These are phyloP conservation scores for Nephrotoma flavescens DNA, from an alignment of 2,888 invertebrate genomes.

Conservation along the genomic window DNA sequence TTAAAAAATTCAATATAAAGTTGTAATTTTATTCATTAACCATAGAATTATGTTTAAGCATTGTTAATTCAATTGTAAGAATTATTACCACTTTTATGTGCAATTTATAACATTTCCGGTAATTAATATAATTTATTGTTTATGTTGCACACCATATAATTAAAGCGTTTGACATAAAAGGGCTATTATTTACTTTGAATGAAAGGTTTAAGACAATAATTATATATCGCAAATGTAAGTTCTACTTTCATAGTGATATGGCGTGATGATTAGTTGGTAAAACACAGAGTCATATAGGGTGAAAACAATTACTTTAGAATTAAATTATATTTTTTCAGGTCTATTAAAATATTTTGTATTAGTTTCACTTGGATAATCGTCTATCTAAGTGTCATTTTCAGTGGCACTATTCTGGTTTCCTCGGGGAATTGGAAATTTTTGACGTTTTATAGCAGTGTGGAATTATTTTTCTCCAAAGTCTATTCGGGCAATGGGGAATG, in stretches of 20 bases:
- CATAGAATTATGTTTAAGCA: too few relatives aligned
- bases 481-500: too few relatives aligned
- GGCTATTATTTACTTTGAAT: neutral
- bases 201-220: neutral
- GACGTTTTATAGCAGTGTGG: too few relatives aligned
- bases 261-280: neutral
- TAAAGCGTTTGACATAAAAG: neutral
- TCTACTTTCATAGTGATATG: neutral
- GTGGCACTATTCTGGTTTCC: too few relatives aligned
- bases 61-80: neutral
- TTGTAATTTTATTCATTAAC: too few relatives aligned
- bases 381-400: too few relatives aligned
- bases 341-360: neutral
- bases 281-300: neutral
- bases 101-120: neutral
- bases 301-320: neutral
- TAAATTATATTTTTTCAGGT: neutral
- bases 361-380: neutral
- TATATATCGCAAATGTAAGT: neutral
- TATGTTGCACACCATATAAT: neutral
- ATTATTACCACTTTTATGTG: neutral
- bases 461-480: too few relatives aligned
- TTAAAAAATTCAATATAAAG: too few relatives aligned
- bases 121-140: neutral
- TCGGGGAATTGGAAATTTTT: too few relatives aligned